A percentile compares a stretch with the other conserved stretches of the same genome.
phyloP scores from a whole-genome alignment of 2,888 invertebrate species.

The Apamea sordens region DNA sequence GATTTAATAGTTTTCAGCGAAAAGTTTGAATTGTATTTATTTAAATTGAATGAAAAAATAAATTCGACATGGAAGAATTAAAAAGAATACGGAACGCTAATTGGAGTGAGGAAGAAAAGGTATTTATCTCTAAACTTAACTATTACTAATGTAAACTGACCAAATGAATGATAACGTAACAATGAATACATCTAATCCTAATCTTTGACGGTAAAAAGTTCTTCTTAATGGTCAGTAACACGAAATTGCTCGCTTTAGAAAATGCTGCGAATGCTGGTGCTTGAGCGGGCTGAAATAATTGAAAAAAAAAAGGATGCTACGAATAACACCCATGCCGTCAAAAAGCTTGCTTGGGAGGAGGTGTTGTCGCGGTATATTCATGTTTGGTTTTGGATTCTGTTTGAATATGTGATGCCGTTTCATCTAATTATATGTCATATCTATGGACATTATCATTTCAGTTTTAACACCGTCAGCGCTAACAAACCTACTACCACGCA shows the following conservation, averaged over 20 bases:
- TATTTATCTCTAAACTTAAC: neutral
- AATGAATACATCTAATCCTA: too few relatives aligned
- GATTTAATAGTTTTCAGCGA: neutral
- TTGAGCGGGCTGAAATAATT: neutral
- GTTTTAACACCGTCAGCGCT: neutral
- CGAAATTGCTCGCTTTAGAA: neutral
- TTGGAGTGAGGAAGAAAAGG: neutral
- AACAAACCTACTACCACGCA: neutral
- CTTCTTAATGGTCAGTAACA: too few relatives aligned
- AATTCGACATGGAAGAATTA: too few relatives aligned
- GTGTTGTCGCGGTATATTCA: neutral
- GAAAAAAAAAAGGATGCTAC: neutral
- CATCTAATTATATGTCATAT: neutral
- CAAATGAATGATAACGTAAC: too few relatives aligned
- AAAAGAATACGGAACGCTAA: too few relatives aligned
- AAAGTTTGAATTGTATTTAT: neutral
- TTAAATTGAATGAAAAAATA: too few relatives aligned
- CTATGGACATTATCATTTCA: neutral
- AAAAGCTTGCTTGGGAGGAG: too few relatives aligned
- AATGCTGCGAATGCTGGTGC: neutral
- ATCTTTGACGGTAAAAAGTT: too few relatives aligned
- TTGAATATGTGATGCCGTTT: neutral
- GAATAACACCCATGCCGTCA: neutral
- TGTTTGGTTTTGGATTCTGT: neutral
- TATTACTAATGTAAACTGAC: neutral